Evolutionary conservation across 2,888 invertebrate species (phyloP), one percentile per base, ranked within the genome.

Genomic region (Frankliniella intonsa): DNA sequence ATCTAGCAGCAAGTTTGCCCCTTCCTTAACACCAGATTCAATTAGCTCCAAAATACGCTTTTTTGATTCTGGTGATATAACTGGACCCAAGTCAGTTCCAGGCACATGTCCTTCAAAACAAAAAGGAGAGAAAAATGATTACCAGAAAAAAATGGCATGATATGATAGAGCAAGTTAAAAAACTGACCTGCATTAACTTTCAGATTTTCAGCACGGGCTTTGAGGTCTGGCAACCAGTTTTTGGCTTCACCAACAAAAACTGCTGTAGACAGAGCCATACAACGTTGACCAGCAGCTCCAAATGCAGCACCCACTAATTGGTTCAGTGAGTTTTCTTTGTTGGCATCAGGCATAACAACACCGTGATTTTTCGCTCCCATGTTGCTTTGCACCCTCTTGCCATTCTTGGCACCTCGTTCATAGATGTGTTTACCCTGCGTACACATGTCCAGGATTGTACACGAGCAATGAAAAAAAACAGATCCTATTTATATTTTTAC

Each of bases 331-430:
- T 96, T 94, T 86, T 97, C 97, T 88, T 98, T 99, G 89, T 98
- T 98, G 0, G 99, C 99, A 88, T 99, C 99, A 1, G 97, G 94
- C 92, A 99, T 92, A 76, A 99, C 92, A 19, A 99, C 94, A 79
- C 98, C 99, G 88, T 99, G 99, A 89, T 99, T 99, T 89, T 99
- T 99, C 8, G 99, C 99, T 17, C 99, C 99, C 97, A 99, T 97
- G 88, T 99, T 99, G 85, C 96, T 95, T 89, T 99, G 99, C 0
- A 99, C 97, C 62, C 97, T 92, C 87, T 98, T 98, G 86, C 99
- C 99, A 86, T 94, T 85, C 82, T 85, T 94, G 84, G 93, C 93
- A 3, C 95, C 94, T 84, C 97, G 91, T 85, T 95, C 93, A 88
- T 99, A 99, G 86, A 99, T 99, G 87, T 99, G 95, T 88, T 94